phyloP scores from a whole-genome alignment of 2,888 invertebrate genomes.

The Criorhina ranunculi region DNA sequence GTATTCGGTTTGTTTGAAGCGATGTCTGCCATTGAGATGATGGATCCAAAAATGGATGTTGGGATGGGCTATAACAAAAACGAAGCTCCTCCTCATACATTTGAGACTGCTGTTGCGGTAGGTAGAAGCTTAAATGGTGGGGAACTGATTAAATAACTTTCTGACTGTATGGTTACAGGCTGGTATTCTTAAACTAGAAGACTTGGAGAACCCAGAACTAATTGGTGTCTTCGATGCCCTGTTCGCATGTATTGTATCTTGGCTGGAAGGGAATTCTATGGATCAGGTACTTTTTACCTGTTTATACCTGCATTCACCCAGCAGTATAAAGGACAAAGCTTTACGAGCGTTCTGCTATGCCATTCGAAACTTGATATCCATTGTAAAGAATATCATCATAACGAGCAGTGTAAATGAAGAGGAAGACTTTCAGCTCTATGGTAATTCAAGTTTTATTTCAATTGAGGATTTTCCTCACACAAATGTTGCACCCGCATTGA shows the following conservation, averaged over 20 bases:
- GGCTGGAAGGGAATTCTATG: conserved; percentile 98
- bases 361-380: conserved; percentile 94
- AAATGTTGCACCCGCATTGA: conserved; percentile 91
- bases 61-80: conserved; percentile 98
- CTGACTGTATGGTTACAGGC: conserved; percentile 85
- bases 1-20: conserved; percentile 97
- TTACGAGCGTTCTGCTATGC: conserved; percentile 94
- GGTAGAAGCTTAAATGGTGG: conserved; percentile 65
- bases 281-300: conserved; percentile 99
- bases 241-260: conserved; percentile 96
- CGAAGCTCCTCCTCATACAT: conserved; percentile 92
- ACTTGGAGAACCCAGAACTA: conserved; percentile 91
- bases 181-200: conserved; percentile 90
- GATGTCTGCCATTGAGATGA: conserved; percentile 99
- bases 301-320: conserved; percentile 96
- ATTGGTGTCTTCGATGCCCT: conserved; percentile 98
- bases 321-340: conserved; percentile 91
- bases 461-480: conserved; percentile 92
- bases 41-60: conserved; percentile 99
- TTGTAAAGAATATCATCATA: conserved; percentile 94
- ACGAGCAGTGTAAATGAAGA: conserved; percentile 96
- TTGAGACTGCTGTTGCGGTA: conserved; percentile 94
- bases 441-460: conserved; percentile 93
- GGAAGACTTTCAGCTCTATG: conserved; percentile 97
- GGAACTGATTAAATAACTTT: too few species aligned